A percentile compares a stretch with the other conserved stretches of the same genome.
These are phyloP conservation scores for Leptinotarsa juncta DNA, from an alignment of 2,888 invertebrate species.

Conservation along the genomic window DNA sequence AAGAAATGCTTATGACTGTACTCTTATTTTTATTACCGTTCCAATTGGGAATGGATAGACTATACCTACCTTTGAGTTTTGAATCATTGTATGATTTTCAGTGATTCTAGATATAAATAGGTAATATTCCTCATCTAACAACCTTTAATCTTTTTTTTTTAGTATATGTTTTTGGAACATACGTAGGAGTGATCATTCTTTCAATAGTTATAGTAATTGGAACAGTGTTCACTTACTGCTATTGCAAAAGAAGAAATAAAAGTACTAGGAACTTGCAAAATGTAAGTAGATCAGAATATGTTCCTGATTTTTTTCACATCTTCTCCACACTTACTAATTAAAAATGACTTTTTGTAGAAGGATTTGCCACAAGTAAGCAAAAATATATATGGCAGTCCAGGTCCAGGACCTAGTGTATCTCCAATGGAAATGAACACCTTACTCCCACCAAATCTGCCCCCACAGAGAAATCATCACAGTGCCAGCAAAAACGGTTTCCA, in stretches of 20 bases:
- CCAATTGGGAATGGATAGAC: no score
- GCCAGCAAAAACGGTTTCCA: slow-evolving; percentile 60
- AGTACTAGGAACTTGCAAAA: slow-evolving; percentile 71
- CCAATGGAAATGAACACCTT: slow-evolving; percentile 88
- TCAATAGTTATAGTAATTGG: slow-evolving; percentile 69
- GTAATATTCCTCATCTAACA: no score
- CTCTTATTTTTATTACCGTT: no score
- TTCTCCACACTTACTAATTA: no score
- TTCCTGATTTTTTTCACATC: no score
- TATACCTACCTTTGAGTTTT: no score
- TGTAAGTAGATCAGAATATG: slow-evolving; percentile 59
- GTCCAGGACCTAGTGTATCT: slow-evolving; percentile 67
- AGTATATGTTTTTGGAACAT: slow-evolving; percentile 86
- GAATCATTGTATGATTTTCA: no score
- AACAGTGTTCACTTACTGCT: slow-evolving; percentile 71
- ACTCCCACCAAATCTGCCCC: slow-evolving; percentile 71
- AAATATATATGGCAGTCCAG: slow-evolving; percentile 85
- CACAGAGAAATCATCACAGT: slow-evolving; percentile 60
- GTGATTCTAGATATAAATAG: no score
- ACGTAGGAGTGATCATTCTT: slow-evolving; percentile 76
- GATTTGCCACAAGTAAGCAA: slow-evolving; percentile 80
- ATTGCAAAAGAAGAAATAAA: slow-evolving; percentile 70
- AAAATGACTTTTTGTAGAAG: slow-evolving; percentile 62
- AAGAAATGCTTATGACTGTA: no score
- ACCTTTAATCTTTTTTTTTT: slow-evolving; percentile 51